Evolutionary conservation across 2,113 vertebrate species (phyloP).

Genomic region (Dryoscopus gambensis): DNA sequence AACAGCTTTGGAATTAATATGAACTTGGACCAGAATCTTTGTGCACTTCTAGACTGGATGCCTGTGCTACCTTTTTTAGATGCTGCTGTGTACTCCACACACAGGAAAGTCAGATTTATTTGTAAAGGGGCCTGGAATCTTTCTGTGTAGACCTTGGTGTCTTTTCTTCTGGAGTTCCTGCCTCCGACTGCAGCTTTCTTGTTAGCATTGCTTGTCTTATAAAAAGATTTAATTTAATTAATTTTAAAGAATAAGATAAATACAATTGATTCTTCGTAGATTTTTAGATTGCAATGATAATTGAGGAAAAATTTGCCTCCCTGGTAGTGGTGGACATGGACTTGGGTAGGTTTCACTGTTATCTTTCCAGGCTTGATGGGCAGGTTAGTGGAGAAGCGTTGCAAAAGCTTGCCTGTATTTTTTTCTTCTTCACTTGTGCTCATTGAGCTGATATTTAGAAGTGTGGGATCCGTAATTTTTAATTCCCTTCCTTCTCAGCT

Average conservation of each 20-base stretch:
- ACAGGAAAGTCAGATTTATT: not conserved
- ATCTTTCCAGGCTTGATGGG: not conserved
- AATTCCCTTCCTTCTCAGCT: not conserved
- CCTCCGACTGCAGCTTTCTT: not conserved
- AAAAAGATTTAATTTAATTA: not conserved
- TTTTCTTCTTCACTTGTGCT: not conserved
- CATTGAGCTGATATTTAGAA: not conserved
- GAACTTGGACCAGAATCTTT: not conserved
- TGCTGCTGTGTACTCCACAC: not conserved
- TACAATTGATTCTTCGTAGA: not conserved
- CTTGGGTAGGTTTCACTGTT: not conserved
- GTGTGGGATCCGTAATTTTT: not conserved
- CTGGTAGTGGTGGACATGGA: not conserved
- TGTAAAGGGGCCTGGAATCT: not conserved
- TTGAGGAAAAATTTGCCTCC: not conserved
- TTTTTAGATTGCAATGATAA: not conserved
- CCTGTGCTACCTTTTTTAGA: not conserved
- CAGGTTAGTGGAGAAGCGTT: rapidly evolving
- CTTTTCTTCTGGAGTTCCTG: not conserved
- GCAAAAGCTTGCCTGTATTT: not conserved
- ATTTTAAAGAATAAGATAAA: not conserved
- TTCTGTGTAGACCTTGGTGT: not conserved
- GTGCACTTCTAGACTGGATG: not conserved
- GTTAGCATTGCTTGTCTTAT: not conserved
- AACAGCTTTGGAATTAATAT: not conserved